Conservation (phyloP, 2,113 vertebrate genomes). For the Erythrolamprus reginae region DNA sequence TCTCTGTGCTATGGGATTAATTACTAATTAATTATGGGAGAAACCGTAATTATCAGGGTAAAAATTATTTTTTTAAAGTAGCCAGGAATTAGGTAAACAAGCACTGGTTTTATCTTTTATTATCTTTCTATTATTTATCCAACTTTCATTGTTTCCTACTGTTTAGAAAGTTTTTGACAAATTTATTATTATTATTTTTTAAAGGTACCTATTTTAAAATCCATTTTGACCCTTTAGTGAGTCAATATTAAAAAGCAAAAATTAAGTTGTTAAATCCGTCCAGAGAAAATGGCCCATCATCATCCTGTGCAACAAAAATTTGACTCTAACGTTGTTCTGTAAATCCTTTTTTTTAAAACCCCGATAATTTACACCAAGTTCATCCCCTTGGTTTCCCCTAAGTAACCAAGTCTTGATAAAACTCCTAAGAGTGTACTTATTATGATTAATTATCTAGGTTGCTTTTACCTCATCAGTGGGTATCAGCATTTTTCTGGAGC, state of each 20-base stretch:
- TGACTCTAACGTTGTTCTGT: neutral
- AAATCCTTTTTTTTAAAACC: neutral
- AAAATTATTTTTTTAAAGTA: neutral
- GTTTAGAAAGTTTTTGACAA: neutral
- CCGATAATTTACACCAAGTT: neutral
- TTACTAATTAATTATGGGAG: too few species aligned
- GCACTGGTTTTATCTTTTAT: neutral
- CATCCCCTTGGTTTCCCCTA: too few species aligned
- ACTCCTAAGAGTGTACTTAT: neutral
- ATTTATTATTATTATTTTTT: neutral
- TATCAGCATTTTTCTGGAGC: neutral
- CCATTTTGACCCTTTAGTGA: neutral
- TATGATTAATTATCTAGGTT: neutral
- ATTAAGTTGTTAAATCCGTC: neutral
- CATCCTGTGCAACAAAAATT: neutral
- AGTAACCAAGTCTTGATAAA: neutral
- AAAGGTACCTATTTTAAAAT: neutral
- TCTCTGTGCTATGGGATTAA: too few species aligned
- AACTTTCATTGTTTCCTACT: neutral
- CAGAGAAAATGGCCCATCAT: neutral
- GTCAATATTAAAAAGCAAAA: neutral
- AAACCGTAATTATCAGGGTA: too few species aligned
- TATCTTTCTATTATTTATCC: neutral
- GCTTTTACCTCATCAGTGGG: neutral
- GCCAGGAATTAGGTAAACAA: neutral